phyloP scores from a whole-genome alignment of 2,113 vertebrate species.

The Lophotis ruficrista region DNA sequence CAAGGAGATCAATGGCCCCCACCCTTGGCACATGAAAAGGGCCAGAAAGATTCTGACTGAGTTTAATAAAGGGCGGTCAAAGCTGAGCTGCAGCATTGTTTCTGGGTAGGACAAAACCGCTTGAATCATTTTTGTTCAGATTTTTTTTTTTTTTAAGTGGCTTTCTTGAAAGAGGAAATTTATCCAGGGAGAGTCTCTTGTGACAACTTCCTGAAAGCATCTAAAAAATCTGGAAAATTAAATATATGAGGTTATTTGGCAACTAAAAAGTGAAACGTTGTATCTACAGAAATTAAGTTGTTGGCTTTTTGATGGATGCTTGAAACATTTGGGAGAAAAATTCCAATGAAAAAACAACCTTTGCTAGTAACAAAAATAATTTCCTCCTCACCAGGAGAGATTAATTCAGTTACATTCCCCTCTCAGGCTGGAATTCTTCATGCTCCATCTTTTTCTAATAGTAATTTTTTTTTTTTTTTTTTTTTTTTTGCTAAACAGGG shows the following conservation, averaged over 20 bases:
- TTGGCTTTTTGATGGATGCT: constrained; percentile 37
- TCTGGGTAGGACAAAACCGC: constrained; percentile 10
- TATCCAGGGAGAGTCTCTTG: constrained; percentile 37
- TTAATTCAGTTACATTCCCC: constrained; percentile 44
- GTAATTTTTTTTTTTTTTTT: neutral
- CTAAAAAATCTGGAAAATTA: constrained; percentile 60
- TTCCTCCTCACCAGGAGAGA: constrained; percentile 56
- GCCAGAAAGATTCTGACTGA: constrained; percentile 14
- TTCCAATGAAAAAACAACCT: constrained; percentile 40
- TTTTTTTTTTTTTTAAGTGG: neutral
- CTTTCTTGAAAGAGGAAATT: constrained; percentile 48
- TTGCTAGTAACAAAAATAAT: constrained; percentile 57
- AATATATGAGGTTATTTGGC: constrained; percentile 55
- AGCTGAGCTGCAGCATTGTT: constrained; percentile 5
- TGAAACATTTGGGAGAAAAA: constrained; percentile 50
- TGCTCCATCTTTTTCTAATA: constrained; percentile 37
- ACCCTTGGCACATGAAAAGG: neutral
- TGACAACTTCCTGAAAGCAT: constrained; percentile 64
- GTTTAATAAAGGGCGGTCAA: constrained; percentile 2
- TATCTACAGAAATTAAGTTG: constrained; percentile 54
- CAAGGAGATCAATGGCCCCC: neutral
- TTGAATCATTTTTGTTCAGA: constrained; percentile 7
- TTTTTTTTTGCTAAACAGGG: neutral
- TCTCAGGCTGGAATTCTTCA: constrained; percentile 42
- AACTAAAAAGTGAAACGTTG: constrained; percentile 47